Base-by-base conservation (phyloP, 2,888 invertebrate genomes). In the Ophraella communa region DNA sequence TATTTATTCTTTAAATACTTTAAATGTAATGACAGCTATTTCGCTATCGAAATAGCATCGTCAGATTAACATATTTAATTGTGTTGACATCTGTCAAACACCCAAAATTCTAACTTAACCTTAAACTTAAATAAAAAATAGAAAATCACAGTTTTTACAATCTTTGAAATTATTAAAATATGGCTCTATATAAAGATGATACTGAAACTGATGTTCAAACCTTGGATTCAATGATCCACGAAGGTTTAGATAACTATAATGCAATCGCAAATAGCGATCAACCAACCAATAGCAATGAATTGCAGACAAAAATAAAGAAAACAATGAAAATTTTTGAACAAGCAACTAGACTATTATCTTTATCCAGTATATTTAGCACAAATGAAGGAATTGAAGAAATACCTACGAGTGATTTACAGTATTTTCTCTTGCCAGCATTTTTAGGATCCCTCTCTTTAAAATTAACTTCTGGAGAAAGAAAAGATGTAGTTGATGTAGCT, bases 331-430 rank as follows among this genome's bases (percentile, higher is more conserved):
- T 88, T 60, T 89, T 95, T 68, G 95, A 96, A 82, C 87, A 91
- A 74, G 88, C 91, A 0, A 96, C 97, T 3, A 87, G 87, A 66
- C 83, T 95, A 70, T 93, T 95, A 0, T 95, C 94, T 0, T 68
- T 91, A 35, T 86, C 92, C 0, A 89, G 89, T 47, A 87, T 97
- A 84, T 97, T 96, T 78, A 95, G 95, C 76, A 82, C 83, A 47
- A 97, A 97, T 78, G 97, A 97, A 83, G 85, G 85, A 49, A 83
- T 94, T 17, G 94, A 94, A 44, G 97, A 97, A 84, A 83, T 97
- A 8, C 85, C 94, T 0, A 94, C 95, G 0, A 90, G 89, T 71
- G 89, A 94, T 73, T 79, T 97, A 14, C 93, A 92, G 80, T 96
- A 93, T 76, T 84, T 97, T 63, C 82, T 96, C 23, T 79, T 97